Conservation (phyloP, 2,113 vertebrate genomes). For the Lamprotornis superbus region DNA sequence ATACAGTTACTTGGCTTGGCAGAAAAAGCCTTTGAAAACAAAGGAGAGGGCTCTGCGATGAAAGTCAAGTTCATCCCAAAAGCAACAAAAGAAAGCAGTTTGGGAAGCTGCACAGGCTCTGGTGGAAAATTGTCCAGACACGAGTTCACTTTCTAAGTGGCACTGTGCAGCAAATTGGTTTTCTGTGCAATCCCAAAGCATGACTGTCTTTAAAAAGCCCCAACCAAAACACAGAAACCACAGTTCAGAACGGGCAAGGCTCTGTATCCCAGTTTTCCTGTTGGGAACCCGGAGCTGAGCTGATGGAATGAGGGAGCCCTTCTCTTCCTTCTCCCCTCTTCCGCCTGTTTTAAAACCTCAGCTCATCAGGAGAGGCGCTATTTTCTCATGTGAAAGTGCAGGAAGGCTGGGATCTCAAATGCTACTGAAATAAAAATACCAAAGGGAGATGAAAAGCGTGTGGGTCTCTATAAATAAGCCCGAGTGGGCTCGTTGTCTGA, state of each 20-base stretch:
- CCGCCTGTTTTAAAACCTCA: not conserved
- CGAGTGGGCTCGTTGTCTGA: not conserved
- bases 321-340: not conserved
- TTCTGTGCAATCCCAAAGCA: not conserved
- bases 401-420: not conserved
- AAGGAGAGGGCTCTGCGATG: constrained; percentile 22
- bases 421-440: constrained; percentile 5
- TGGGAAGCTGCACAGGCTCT: constrained; percentile 31
- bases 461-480: not conserved
- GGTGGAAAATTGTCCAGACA: constrained; percentile 30
- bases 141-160: constrained; percentile 25
- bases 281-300: not conserved
- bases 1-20: constrained; percentile 54
- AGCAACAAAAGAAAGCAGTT: constrained; percentile 43
- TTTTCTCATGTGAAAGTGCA: not conserved
- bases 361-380: not conserved
- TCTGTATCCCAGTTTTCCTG: not conserved
- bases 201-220: not conserved
- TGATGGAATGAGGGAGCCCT: not conserved
- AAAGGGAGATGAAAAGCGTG: not conserved
- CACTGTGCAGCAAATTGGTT: not conserved
- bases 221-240: not conserved
- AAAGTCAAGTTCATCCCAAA: constrained; percentile 60
- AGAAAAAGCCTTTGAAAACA: constrained; percentile 53
- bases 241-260: not conserved